Evolutionary conservation across 2,797 vertebrate species (phyloP).

Genomic region (Valencia hispanica): DNA sequence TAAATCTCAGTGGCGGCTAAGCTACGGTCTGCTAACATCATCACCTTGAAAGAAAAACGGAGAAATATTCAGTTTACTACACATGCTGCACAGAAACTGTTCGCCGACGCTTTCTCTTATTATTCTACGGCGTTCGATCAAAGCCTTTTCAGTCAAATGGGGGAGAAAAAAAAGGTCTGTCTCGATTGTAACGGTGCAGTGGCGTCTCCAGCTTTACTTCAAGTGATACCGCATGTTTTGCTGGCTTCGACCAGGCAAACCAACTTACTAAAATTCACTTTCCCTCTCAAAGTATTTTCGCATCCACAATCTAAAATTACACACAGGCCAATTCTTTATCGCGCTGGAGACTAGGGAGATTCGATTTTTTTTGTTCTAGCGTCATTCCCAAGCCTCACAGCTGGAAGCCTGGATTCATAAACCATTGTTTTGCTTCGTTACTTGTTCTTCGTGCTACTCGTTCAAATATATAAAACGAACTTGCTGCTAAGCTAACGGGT

Average conservation of each 20-base stretch:
- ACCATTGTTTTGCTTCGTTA: conserved; percentile 87
- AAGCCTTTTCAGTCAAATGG: conserved; percentile 58
- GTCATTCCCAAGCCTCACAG: conserved; percentile 82
- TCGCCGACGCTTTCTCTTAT: conserved; percentile 28
- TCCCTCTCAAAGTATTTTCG: conserved; percentile 36
- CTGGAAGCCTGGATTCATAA: conserved; percentile 84
- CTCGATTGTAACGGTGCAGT: conserved; percentile 76
- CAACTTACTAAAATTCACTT: conserved; percentile 59
- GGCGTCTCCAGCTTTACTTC: conserved; percentile 68
- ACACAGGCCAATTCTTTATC: conserved; percentile 17
- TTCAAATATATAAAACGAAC: conserved; percentile 56
- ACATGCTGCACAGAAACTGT: neutral
- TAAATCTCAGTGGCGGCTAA: conserved; percentile 59
- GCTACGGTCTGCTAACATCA: neutral
- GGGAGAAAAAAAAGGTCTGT: conserved; percentile 58
- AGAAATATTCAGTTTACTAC: neutral
- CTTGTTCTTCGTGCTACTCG: conserved; percentile 69
- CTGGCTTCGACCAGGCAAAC: conserved; percentile 64
- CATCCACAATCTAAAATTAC: neutral
- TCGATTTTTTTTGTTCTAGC: conserved; percentile 75
- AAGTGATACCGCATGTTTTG: conserved; percentile 73
- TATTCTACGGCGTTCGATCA: conserved; percentile 58
- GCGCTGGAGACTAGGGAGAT: conserved; percentile 39
- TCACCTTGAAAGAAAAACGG: neutral
- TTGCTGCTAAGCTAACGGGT: conserved; percentile 29